Base-by-base conservation (phyloP, 2,113 vertebrate genomes). In the Pelecanus crispus region DNA sequence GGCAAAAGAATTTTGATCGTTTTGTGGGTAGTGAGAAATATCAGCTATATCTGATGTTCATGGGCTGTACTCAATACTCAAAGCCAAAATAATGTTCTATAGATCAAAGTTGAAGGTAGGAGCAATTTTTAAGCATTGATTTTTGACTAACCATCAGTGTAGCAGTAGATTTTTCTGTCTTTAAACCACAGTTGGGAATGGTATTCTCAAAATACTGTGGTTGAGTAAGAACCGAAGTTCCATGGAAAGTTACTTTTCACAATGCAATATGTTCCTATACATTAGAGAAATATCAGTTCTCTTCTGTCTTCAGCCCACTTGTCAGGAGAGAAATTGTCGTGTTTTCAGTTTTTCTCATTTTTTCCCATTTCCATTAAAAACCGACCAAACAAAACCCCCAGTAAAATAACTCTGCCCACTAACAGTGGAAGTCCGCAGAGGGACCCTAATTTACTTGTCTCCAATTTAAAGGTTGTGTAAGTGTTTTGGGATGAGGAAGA, bases 51-150 rank as follows among this genome's bases (percentile, higher is more conserved):
- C 94, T 94, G 80, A 66, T 77, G 80, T 66, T 22, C 36, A 47
- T 36, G 45, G 55, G 93, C 65, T 93, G 91, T 84, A 84, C 61
- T 67, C 32, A 3, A 89, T 84, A 67, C 65, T 88, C 70, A 71
- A 72, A 95, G 86, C 42, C 65, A 82, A 88, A 96, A 94, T 86
- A 92, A 38, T 24, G 5, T 92, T 59, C 83, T 55, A 31, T 52
- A 79, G 88, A 77, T 95, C 86, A 90, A 87, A 94, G 86, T 13
- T 86, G 90, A 86, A 94, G 77, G 85, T 50, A 89, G 58, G 36
- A 92, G 56, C 88, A 95, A 94, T 96, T 94, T 92, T 94, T 95
- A 95, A 95, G 92, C 79, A 96, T 93, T 96, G 93, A 96, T 97
- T 97, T 96, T 93, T 96, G 94, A 91, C 83, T 92, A 84, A 81